Base-by-base conservation (phyloP, 1,140 invertebrate species). In the Monomorium pharaonis region DNA sequence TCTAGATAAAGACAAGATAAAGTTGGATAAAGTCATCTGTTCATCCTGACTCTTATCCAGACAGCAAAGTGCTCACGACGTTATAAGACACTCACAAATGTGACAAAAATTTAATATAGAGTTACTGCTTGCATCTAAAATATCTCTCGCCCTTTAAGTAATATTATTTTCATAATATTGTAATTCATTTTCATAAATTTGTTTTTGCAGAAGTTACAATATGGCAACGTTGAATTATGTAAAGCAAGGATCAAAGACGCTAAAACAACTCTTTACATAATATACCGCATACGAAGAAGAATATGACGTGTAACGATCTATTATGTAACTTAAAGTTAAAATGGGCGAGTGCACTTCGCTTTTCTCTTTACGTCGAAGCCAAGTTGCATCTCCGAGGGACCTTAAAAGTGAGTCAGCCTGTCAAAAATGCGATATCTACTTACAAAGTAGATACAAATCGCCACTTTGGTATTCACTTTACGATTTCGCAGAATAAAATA, bases 371-470 rank as follows among this genome's bases (percentile, higher is more conserved):
- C 9, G 12, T 69, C 33, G 47, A 10, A 27, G 37, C 44, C n/a
- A 54, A 62, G 56, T 65, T 42, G 47, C 62, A 54, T 54, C 62
- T 51, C 14, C 33, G 16, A 69, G 33, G 47, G 12, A n/a, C 54
- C n/a, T 37, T 54, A 80, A 67, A 65, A 80, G 21, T 67, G 30
- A 80, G 62, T 56, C 47, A 12, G 30, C 60, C 58, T 56, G 47
- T 69, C 54, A 65, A 65, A 65, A 78, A n/a, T n/a, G 49, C 30
- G 30, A 65, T 67, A 67, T 24, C 42, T 67, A 67, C 30, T 80
- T 69, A 42, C 16, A 7, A 69, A 69, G 9, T 14, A 67, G 21
- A 69, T 51, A 65, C 44, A 67, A 80, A 76, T 76, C 51, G 16
- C 33, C 30, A 42, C 63, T 69, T 67, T 14, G 58, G 12, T 42